phyloP scores from a whole-genome alignment of 2,113 vertebrate genomes.

The Anguilla japonica region DNA sequence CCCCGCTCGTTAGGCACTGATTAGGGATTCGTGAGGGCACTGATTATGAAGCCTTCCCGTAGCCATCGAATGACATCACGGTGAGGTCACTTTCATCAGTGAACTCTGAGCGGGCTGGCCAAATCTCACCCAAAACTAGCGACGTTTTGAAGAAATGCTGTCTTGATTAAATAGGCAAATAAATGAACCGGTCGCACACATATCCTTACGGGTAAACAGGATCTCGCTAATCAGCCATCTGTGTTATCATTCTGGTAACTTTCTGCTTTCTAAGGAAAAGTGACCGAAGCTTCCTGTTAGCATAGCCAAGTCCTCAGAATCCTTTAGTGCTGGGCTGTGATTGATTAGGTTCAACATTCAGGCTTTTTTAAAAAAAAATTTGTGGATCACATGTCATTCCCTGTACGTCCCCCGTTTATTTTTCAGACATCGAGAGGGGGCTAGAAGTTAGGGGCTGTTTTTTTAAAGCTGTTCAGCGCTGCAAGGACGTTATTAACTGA shows the following conservation, averaged over 20 bases:
- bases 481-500: not conserved
- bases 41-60: not conserved
- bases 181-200: not conserved
- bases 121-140: not conserved
- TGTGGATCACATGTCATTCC: not conserved
- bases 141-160: not conserved
- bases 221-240: not conserved
- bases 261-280: not conserved
- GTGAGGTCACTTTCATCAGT: not conserved
- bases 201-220: not conserved
- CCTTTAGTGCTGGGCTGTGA: not conserved
- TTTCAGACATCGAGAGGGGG: not conserved
- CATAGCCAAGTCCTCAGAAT: not conserved
- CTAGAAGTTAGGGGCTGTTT: not conserved
- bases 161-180: not conserved
- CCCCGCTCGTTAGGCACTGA: not conserved
- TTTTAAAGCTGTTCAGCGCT: not conserved
- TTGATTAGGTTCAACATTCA: not conserved
- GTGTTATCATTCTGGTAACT: not conserved
- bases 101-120: not conserved
- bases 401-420: not conserved
- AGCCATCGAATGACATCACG: not conserved
- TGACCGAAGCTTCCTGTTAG: not conserved
- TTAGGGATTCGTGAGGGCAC: not conserved
- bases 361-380: not conserved